A percentile compares a stretch with the other conserved stretches of the same genome.
phyloP scores from a whole-genome alignment of 2,888 invertebrate genomes.

The Euproctis similis region DNA sequence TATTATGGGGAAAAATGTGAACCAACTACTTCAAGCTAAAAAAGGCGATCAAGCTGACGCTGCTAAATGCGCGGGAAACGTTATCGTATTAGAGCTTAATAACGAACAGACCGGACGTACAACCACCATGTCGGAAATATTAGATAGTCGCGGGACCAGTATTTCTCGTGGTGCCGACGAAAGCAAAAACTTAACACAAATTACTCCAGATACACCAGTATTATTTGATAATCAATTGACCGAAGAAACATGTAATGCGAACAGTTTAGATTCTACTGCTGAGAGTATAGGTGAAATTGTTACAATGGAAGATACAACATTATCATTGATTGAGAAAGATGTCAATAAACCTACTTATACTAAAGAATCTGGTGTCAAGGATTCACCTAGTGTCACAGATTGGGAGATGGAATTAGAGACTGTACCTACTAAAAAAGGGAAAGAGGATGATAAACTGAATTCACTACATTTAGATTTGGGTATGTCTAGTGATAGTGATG shows the following conservation, averaged over 20 bases:
- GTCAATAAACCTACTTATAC: conserved; percentile 39
- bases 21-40: conserved; percentile 59
- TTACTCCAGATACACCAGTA: conserved; percentile 77
- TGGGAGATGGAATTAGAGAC: conserved; percentile 80
- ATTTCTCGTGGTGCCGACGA: conserved; percentile 32
- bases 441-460: conserved; percentile 63
- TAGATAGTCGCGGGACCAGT: conserved; percentile 47
- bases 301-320: conserved; percentile 39
- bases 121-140: conserved; percentile 66
- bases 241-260: conserved; percentile 55
- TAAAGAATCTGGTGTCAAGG: conserved; percentile 47
- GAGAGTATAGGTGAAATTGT: conserved; percentile 57
- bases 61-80: conserved; percentile 57
- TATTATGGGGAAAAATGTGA: conserved; percentile 70
- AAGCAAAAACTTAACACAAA: conserved; percentile 36
- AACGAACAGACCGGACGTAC: conserved; percentile 63
- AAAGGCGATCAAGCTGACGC: conserved; percentile 51
- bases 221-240: conserved; percentile 57
- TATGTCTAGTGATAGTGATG: conserved; percentile 71
- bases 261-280: conserved; percentile 58
- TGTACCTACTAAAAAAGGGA: conserved; percentile 57
- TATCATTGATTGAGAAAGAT: conserved; percentile 42
- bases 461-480: conserved; percentile 66
- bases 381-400: conserved; percentile 65
- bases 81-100: conserved; percentile 66